These are phyloP conservation scores for Mactra quadrangularis DNA, from an alignment of 1,140 invertebrate genomes.

Conservation along the genomic window DNA sequence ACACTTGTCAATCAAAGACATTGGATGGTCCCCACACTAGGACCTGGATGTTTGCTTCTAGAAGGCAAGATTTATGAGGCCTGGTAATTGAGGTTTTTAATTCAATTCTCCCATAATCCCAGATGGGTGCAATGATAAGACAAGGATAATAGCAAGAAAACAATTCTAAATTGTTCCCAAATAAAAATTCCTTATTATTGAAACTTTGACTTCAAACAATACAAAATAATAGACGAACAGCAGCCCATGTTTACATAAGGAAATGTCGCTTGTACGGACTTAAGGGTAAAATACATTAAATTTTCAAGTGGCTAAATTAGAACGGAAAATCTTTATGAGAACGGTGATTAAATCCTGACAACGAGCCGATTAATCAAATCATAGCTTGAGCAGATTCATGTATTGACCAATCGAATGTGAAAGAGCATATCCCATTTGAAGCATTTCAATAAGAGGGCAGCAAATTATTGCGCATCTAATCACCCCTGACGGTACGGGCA, in stretches of 20 bases:
- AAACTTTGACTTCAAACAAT: conserved; percentile 41
- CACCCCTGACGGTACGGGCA: no score
- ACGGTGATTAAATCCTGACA: conserved; percentile 39
- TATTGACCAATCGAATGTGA: conserved; percentile 28
- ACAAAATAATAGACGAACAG: conserved; percentile 44
- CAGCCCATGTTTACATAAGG: conserved; percentile 40
- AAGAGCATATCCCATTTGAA: background rate
- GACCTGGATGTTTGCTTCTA: background rate
- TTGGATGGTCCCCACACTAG: no score
- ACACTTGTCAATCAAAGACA: no score
- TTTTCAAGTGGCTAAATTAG: conserved; percentile 54
- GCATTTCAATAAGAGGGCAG: no score
- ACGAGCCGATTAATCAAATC: conserved; percentile 30
- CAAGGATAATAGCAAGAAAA: conserved; percentile 38
- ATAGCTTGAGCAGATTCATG: background rate
- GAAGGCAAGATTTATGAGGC: conserved; percentile 40
- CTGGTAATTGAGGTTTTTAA: conserved; percentile 6
- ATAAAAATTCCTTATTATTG: conserved; percentile 50
- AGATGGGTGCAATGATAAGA: conserved; percentile 52
- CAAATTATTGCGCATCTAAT: no score
- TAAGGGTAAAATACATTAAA: conserved; percentile 52
- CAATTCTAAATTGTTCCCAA: conserved; percentile 46
- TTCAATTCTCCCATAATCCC: conserved; percentile 24
- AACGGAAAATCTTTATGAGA: conserved; percentile 38
- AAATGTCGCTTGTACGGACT: conserved; percentile 37